These are phyloP conservation scores for Rhaphigaster nebulosa DNA, from an alignment of 2,888 invertebrate species.

Conservation along the genomic window DNA sequence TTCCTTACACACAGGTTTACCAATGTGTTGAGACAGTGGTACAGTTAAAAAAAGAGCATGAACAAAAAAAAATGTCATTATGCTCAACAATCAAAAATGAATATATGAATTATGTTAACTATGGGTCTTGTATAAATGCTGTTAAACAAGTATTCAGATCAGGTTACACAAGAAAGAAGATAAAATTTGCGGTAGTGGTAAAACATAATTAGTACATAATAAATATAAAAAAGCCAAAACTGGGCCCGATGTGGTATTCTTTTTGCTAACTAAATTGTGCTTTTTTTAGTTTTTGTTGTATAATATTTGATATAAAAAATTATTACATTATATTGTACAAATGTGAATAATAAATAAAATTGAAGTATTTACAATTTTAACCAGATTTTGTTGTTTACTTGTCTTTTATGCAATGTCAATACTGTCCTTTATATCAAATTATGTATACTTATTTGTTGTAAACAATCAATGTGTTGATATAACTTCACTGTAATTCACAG, in stretches of 20 bases:
- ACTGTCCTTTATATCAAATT: neutral
- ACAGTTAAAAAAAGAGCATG: neutral
- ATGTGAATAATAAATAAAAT: neutral
- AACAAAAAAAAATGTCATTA: too few relatives aligned
- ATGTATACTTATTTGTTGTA: neutral
- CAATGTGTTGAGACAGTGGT: neutral
- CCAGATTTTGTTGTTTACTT: neutral
- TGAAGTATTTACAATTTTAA: neutral
- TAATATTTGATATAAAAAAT: neutral
- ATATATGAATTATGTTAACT: too few relatives aligned
- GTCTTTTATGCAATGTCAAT: neutral
- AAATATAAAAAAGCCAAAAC: neutral
- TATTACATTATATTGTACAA: neutral
- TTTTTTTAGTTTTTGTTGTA: neutral
- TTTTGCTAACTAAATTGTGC: neutral
- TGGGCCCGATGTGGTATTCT: neutral
- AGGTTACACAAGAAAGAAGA: neutral
- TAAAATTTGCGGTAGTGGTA: neutral
- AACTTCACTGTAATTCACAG: too few relatives aligned
- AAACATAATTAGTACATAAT: neutral
- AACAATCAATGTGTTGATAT: neutral
- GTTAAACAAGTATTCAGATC: neutral
- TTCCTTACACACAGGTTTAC: neutral
- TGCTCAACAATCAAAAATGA: too few relatives aligned
- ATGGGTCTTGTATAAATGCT: neutral